Conservation (phyloP, 1,140 invertebrate genomes). For the Laupala kohalensis region DNA sequence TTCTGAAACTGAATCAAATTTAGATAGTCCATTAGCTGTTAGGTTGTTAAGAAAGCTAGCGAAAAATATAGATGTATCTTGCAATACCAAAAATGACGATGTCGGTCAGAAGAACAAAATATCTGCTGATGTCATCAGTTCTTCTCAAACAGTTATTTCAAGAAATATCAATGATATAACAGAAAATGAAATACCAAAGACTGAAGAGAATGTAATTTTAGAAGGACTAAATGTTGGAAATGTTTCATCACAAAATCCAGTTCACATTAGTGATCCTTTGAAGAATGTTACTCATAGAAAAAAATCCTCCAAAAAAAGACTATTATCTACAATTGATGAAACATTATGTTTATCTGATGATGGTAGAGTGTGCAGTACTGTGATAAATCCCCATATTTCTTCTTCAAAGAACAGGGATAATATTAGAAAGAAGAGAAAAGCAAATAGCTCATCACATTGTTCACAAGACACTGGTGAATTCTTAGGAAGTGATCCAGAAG, state of each 20-base stretch:
- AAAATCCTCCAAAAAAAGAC: background rate
- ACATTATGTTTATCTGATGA: background rate
- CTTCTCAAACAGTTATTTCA: background rate
- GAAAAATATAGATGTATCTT: background rate
- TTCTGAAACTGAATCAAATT: background rate
- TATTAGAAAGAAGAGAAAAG: background rate
- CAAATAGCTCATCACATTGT: too few relatives aligned
- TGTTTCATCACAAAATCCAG: background rate
- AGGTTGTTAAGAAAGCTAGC: conserved; percentile 4
- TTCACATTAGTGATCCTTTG: background rate
- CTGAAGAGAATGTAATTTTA: background rate
- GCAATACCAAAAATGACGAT: background rate
- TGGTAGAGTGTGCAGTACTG: background rate
- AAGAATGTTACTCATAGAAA: background rate
- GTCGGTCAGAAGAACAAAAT: background rate
- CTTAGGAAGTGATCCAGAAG: too few relatives aligned
- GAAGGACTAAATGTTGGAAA: background rate
- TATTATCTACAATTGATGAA: background rate
- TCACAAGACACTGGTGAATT: too few relatives aligned
- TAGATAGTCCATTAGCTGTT: background rate
- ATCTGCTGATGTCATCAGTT: background rate
- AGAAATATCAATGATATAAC: too few relatives aligned
- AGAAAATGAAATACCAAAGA: background rate
- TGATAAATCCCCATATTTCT: background rate
- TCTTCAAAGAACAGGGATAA: background rate